phyloP scores from a whole-genome alignment of 2,888 invertebrate genomes.

The Philopedon plagiatum region DNA sequence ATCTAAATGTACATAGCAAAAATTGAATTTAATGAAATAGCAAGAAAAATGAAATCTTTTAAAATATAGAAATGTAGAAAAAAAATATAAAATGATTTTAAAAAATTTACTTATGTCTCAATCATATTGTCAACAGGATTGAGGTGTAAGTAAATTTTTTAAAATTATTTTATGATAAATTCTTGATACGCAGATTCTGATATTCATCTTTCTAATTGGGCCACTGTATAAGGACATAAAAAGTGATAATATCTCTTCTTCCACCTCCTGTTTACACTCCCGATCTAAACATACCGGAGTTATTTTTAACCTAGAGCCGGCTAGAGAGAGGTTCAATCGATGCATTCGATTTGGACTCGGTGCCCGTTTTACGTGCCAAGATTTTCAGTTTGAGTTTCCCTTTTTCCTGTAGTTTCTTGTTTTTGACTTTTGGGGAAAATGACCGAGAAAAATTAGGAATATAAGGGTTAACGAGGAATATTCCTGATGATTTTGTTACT shows the following conservation, averaged over 20 bases:
- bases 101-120: too few species aligned
- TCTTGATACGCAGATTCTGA: too few species aligned
- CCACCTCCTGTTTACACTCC: slow-evolving; percentile 6
- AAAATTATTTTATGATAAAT: too few species aligned
- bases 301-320: slow-evolving; percentile 34
- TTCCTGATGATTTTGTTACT: background rate
- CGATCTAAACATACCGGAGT: slow-evolving; percentile 39
- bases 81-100: too few species aligned
- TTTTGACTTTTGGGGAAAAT: slow-evolving; percentile 5
- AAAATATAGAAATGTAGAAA: too few species aligned
- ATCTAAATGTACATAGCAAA: too few species aligned
- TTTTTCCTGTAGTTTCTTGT: background rate
- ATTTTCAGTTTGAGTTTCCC: slow-evolving; percentile 10
- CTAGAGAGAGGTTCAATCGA: slow-evolving; percentile 17
- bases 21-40: too few species aligned
- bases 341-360: slow-evolving; percentile 7
- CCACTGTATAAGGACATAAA: background rate
- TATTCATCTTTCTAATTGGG: background rate
- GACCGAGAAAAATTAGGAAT: background rate
- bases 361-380: slow-evolving; percentile 22
- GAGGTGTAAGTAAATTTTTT: too few species aligned
- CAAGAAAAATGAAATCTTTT: too few species aligned
- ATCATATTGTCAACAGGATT: too few species aligned
- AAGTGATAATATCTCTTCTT: slow-evolving; percentile 3
- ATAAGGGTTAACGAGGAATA: background rate